Conservation (phyloP, 2,888 invertebrate genomes). For the Miltochrista miniata region DNA sequence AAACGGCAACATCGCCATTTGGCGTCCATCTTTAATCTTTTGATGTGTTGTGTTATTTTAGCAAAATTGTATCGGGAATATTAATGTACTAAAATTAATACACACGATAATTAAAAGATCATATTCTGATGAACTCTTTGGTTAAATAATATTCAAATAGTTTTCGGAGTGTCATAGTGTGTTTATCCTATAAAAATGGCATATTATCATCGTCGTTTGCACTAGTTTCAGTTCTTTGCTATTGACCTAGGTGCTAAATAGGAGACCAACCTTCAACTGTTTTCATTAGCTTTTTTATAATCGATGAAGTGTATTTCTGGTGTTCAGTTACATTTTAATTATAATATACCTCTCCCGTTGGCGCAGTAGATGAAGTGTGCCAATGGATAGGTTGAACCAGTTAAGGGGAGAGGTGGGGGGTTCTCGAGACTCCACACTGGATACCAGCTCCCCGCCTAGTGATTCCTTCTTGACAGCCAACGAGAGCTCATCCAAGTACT, state of each 20-base stretch:
- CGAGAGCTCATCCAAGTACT: constrained; percentile 73
- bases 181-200: constrained; percentile 63
- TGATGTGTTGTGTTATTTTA: constrained; percentile 80
- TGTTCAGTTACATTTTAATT: constrained; percentile 33
- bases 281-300: constrained; percentile 59
- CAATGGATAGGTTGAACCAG: constrained; percentile 78
- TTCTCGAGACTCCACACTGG: constrained; percentile 68
- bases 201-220: constrained; percentile 76
- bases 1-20: constrained; percentile 72
- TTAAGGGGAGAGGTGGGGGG: constrained; percentile 68
- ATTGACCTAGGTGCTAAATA: constrained; percentile 78
- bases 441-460: constrained; percentile 65
- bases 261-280: constrained; percentile 67
- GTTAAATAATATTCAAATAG: constrained; percentile 44
- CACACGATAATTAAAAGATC: constrained; percentile 23
- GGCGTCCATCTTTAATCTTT: constrained; percentile 82
- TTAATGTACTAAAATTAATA: constrained; percentile 33
- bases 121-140: constrained; percentile 38
- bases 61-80: constrained; percentile 59
- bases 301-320: constrained; percentile 34
- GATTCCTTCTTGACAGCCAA: constrained; percentile 74
- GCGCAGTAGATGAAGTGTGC: constrained; percentile 76
- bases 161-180: constrained; percentile 42
- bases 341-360: constrained; percentile 47
- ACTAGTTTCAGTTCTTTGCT: constrained; percentile 76